These are phyloP conservation scores for Rhinogobius similis DNA, from an alignment of 2,113 vertebrate genomes.

Conservation along the genomic window DNA sequence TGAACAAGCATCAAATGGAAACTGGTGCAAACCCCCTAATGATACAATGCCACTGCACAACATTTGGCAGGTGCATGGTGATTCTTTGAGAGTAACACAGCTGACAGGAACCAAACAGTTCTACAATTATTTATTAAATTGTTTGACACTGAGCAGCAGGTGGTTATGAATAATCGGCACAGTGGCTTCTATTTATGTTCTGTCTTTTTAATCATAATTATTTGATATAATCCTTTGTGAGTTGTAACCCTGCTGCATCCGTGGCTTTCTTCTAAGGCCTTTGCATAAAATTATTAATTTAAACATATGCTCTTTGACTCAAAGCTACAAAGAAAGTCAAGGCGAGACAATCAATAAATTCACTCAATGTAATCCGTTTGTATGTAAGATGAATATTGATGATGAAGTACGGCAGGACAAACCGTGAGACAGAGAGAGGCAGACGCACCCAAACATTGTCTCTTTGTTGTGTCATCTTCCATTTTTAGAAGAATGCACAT, in stretches of 20 bases:
- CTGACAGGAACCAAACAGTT: too few relatives aligned
- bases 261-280: slow-evolving; percentile 12
- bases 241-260: neutral
- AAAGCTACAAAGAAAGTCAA: neutral
- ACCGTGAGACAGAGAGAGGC: neutral
- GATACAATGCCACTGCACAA: too few relatives aligned
- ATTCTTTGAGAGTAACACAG: too few relatives aligned
- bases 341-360: neutral
- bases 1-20: too few relatives aligned
- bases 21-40: too few relatives aligned
- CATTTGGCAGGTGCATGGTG: too few relatives aligned
- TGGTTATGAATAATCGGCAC: too few relatives aligned
- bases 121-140: too few relatives aligned
- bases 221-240: neutral
- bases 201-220: too few relatives aligned
- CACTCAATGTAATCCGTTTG: neutral
- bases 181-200: too few relatives aligned
- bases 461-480: slow-evolving; percentile 17
- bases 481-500: slow-evolving; percentile 25
- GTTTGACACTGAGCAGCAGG: too few relatives aligned
- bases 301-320: neutral
- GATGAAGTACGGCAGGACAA: neutral
- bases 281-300: neutral
- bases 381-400: neutral
- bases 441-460: neutral